These are phyloP conservation scores for Oenanthe oenanthe DNA, from an alignment of 2,113 vertebrate genomes.

Conservation along the genomic window DNA sequence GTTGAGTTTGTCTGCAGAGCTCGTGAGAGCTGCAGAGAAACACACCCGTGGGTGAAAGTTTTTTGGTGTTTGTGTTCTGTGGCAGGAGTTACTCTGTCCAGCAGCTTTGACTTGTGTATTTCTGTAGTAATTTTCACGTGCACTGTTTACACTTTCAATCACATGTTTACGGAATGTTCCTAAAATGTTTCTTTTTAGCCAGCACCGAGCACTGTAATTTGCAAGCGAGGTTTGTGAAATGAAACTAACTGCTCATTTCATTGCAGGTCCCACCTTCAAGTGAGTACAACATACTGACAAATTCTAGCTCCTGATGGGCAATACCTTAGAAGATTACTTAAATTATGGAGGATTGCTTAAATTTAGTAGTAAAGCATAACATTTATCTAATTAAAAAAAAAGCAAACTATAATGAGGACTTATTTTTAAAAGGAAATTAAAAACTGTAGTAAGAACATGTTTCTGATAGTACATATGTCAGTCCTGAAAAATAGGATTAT, in stretches of 20 bases:
- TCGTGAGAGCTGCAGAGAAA: background rate
- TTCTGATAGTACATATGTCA: background rate
- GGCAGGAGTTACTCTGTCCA: background rate
- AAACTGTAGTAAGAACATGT: background rate
- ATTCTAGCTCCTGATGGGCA: background rate
- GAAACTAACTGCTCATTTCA: slow-evolving; percentile 15
- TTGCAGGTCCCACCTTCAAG: slow-evolving; percentile 15
- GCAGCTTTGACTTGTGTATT: background rate
- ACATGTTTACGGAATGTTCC: background rate
- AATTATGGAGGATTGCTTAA: background rate
- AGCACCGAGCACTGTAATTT: background rate
- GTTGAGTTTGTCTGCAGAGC: background rate
- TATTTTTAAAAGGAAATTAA: background rate
- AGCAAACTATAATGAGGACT: background rate
- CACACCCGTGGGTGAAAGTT: background rate
- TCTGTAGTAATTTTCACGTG: accelerated
- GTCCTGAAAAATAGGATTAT: background rate
- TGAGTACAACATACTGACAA: background rate
- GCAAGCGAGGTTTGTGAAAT: background rate
- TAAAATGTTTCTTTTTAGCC: background rate
- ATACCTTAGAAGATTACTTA: background rate
- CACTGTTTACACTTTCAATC: background rate
- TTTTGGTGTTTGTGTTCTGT: background rate
- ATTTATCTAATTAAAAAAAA: background rate
- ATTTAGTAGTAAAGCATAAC: background rate